Evolutionary conservation across 2,888 invertebrate genomes (phyloP), one percentile per base, ranked within the genome.

Genomic region (Leucoptera coffeella): DNA sequence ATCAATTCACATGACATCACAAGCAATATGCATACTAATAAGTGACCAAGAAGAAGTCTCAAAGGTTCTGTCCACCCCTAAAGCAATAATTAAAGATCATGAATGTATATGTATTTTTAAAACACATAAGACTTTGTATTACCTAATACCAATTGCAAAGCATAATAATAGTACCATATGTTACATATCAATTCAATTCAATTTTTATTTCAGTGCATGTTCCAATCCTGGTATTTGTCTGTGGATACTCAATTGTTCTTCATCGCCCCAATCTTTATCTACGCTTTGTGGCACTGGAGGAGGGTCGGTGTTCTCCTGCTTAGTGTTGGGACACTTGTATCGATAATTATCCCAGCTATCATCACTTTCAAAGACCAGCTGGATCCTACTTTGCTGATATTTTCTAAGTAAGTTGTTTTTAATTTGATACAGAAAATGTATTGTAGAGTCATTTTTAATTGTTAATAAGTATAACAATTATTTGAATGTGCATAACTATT

Each of bases 141-240:
- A n/a, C n/a, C n/a, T n/a, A n/a, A n/a, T n/a, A n/a, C n/a, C n/a
- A n/a, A n/a, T n/a, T n/a, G n/a, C n/a, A n/a, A n/a, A n/a, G n/a
- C n/a, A n/a, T n/a, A n/a, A n/a, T n/a, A n/a, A n/a, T n/a, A n/a
- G n/a, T n/a, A n/a, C n/a, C n/a, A n/a, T n/a, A n/a, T n/a, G n/a
- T n/a, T n/a, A n/a, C n/a, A n/a, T n/a, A n/a, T n/a, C n/a, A n/a
- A n/a, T n/a, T n/a, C n/a, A n/a, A n/a, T n/a, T n/a, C n/a, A n/a
- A n/a, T n/a, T n/a, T n/a, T n/a, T n/a, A n/a, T n/a, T n/a, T n/a
- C 60, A 80, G 80, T 82, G 81, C 37, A 82, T 82, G 80, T 82
- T 81, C 51, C 81, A 82, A 49, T 79, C 82, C 0, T 82, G 82
- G 82, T 82, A 81, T 39, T 56, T 82, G 2, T 64, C 73, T 4